Evolutionary conservation across 2,888 invertebrate genomes (phyloP).

Genomic region (Teleogryllus oceanicus): DNA sequence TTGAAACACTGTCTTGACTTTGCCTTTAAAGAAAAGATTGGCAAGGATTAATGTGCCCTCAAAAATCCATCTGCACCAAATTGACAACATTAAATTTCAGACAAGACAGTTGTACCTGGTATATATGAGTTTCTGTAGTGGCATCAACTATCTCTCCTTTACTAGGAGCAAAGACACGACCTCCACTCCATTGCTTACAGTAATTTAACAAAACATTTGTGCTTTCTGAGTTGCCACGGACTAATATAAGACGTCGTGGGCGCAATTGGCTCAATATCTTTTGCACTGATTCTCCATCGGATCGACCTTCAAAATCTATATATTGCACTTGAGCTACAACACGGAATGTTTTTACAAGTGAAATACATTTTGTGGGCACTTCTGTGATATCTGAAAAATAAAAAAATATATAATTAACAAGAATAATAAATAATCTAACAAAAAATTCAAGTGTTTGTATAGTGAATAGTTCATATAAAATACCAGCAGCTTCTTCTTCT

Average conservation of each 20-base stretch:
- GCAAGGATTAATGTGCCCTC: too few species aligned
- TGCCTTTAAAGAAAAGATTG: too few species aligned
- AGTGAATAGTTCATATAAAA: too few species aligned
- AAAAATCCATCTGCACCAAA: too few species aligned
- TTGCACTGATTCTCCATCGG: conserved; percentile 67
- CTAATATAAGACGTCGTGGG: conserved; percentile 75
- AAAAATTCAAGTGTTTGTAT: too few species aligned
- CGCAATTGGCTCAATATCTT: conserved; percentile 78
- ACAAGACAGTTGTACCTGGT: conserved; percentile 64
- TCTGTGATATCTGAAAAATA: conserved; percentile 57
- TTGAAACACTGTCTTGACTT: too few species aligned
- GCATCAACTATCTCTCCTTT: conserved; percentile 87
- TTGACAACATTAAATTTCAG: too few species aligned
- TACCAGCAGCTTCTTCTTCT: conserved; percentile 56
- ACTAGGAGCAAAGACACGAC: conserved; percentile 77
- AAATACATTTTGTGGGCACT: conserved; percentile 87
- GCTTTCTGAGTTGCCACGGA: conserved; percentile 68
- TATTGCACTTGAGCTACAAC: conserved; percentile 85
- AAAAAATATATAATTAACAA: conserved; percentile 27
- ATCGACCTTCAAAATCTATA: conserved; percentile 95
- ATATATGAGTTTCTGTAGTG: conserved; percentile 96
- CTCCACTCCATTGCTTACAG: conserved; percentile 63
- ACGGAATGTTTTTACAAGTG: conserved; percentile 67
- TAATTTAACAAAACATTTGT: conserved; percentile 66
- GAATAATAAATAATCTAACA: background rate